Evolutionary conservation across 2,113 vertebrate species (phyloP).

Genomic region (Elephas maximus): DNA sequence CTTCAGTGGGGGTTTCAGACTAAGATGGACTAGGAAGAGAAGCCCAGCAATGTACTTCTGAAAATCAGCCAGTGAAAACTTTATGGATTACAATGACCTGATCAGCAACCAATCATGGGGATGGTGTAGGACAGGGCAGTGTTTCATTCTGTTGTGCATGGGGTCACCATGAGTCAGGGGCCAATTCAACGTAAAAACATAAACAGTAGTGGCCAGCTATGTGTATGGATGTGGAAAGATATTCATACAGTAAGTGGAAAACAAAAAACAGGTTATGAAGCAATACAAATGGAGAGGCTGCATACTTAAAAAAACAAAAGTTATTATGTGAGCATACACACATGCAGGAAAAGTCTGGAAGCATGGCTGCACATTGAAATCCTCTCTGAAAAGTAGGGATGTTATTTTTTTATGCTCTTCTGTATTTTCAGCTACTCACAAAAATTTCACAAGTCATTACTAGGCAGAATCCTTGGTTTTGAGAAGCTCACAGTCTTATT

Average conservation of each 20-base stretch:
- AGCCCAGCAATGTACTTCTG: not conserved
- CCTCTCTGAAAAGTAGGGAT: not conserved
- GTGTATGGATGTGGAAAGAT: not conserved
- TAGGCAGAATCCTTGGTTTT: slow-evolving; percentile 19
- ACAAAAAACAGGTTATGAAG: not conserved
- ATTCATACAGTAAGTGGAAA: not conserved
- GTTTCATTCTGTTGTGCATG: no score
- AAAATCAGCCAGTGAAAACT: not conserved
- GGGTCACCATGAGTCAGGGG: not conserved
- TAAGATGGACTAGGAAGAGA: not conserved
- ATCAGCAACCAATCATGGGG: no score
- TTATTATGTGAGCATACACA: not conserved
- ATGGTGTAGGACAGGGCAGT: no score
- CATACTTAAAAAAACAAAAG: not conserved
- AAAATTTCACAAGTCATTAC: not conserved
- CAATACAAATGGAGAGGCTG: not conserved
- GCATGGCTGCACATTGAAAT: not conserved
- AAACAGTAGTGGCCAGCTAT: not conserved
- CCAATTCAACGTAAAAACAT: not conserved
- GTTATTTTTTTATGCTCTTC: not conserved
- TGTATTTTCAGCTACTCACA: not conserved
- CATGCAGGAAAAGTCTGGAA: not conserved
- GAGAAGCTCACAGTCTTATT: not conserved
- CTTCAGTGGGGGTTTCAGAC: not conserved
- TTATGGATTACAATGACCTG: no score